phyloP scores from a whole-genome alignment of 30 jellyfish, hydroid and myxozoan genomes.

The Hydractinia symbiolongicarpus region DNA sequence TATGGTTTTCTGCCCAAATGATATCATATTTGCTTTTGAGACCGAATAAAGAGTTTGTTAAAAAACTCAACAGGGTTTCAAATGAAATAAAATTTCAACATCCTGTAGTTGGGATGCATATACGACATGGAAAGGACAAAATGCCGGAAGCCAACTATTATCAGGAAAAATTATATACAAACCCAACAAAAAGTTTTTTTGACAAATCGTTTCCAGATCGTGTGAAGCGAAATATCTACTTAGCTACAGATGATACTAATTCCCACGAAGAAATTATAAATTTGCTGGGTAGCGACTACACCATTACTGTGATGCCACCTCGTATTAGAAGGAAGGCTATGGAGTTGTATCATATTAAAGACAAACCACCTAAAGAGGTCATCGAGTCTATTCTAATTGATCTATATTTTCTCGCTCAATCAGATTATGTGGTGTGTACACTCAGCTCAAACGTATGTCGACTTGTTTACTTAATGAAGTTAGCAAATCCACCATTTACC shows the following conservation, averaged over 20 bases:
- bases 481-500: not conserved
- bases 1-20: slow-evolving; percentile 28
- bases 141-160: slow-evolving; percentile 3
- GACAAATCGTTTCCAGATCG: slow-evolving; percentile 1
- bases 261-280: not conserved
- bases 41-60: not conserved
- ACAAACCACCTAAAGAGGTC: not conserved
- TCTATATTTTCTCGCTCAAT: not conserved
- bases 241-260: not conserved
- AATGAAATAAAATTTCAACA: not conserved
- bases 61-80: no score
- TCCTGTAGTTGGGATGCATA: slow-evolving; percentile 20
- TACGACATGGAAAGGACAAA: slow-evolving; percentile 20
- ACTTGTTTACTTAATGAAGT: not conserved
- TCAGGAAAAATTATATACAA: not conserved
- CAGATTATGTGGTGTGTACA: not conserved
- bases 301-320: not conserved
- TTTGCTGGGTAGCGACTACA: not conserved
- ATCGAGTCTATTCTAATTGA: not conserved
- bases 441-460: not conserved
- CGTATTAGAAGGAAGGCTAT: not conserved
- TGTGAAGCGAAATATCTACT: not conserved
- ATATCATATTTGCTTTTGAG: slow-evolving; percentile 5
- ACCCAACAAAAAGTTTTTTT: not conserved
- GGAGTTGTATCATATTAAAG: not conserved